Percentiles rank a stretch among this genome's conserved stretches.
These are phyloP conservation scores for Ceratothoa steindachneri DNA, from an alignment of 2,888 invertebrate genomes.

Conservation along the genomic window DNA sequence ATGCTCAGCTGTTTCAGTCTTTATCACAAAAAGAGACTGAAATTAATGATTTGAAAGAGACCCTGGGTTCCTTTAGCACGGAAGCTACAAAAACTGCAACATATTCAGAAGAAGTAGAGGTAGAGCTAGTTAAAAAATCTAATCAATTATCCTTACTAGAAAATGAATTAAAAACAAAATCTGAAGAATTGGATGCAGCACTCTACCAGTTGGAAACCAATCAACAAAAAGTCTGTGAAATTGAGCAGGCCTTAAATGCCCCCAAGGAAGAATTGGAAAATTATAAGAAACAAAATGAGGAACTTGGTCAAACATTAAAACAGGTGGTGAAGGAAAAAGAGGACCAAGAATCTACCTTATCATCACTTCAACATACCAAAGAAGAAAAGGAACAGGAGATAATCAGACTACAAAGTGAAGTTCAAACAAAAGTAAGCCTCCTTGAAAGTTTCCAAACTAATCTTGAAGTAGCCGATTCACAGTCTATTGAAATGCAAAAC, in stretches of 20 bases:
- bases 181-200: neutral
- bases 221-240: neutral
- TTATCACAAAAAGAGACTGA: neutral
- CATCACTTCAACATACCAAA: neutral
- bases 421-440: neutral
- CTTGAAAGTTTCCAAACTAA: neutral
- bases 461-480: neutral
- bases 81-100: conserved; percentile 18
- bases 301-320: neutral
- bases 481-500: neutral
- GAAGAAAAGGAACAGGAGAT: neutral
- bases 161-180: neutral
- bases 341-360: neutral
- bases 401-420: neutral
- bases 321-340: neutral
- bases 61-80: neutral
- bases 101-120: neutral
- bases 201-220: neutral
- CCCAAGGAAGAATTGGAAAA: neutral
- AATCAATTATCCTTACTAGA: neutral
- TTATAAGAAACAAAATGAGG: neutral
- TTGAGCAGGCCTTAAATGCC: too few species aligned
- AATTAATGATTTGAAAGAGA: neutral
- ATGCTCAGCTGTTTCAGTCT: neutral
- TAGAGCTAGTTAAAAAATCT: neutral